phyloP scores from a whole-genome alignment of 2,797 vertebrate genomes.

The Apogon hyalosoma region DNA sequence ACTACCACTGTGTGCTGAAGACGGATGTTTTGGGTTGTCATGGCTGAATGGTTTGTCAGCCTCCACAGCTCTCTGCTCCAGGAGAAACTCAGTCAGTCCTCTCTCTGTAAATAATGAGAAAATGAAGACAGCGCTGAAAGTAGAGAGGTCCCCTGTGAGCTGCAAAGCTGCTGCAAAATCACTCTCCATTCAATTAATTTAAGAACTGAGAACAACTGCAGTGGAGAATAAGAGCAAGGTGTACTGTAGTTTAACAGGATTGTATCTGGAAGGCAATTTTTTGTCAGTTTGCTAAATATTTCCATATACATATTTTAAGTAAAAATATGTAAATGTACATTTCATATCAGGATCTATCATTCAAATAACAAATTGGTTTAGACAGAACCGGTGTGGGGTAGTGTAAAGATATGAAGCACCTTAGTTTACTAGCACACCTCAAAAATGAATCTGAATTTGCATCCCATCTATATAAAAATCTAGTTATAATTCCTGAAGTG shows the following conservation, averaged over 20 bases:
- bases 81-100: slow-evolving; percentile 1
- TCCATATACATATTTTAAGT: too few species aligned
- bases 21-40: not conserved
- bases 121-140: slow-evolving; percentile 12
- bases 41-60: not conserved
- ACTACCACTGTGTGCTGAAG: not conserved
- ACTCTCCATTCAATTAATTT: slow-evolving; percentile 21
- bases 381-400: too few species aligned
- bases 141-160: slow-evolving; percentile 13
- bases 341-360: not conserved
- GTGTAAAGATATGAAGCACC: too few species aligned
- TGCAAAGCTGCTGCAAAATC: slow-evolving; percentile 11
- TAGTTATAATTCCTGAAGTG: too few species aligned
- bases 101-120: slow-evolving; percentile 32
- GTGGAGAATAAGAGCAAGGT: slow-evolving; percentile 1
- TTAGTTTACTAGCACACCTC: too few species aligned
- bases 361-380: not conserved
- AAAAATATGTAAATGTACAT: too few species aligned
- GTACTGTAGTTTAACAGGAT: slow-evolving; percentile 5
- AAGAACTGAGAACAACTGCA: slow-evolving; percentile 23
- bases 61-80: not conserved
- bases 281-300: not conserved
- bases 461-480: too few species aligned
- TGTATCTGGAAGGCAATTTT: not conserved
- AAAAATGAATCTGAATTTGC: too few species aligned